Percentiles rank a stretch among this genome's conserved stretches.
phyloP scores from a whole-genome alignment of 2,797 vertebrate genomes.

The Sylvia borin region DNA sequence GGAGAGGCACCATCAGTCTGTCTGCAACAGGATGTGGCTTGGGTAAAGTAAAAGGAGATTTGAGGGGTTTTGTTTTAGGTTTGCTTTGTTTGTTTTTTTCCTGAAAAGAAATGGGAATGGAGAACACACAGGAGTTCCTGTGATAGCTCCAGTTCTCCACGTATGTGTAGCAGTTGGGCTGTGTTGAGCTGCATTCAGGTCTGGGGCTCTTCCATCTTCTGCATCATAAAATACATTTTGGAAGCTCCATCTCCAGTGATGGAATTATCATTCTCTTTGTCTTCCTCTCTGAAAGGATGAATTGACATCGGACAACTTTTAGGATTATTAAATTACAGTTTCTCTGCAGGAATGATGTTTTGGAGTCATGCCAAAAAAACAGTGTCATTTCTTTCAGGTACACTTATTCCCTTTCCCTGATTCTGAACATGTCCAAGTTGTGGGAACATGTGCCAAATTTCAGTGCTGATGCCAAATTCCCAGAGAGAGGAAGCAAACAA shows the following conservation, averaged over 20 bases:
- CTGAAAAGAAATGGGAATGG: not conserved
- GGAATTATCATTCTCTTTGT: not conserved
- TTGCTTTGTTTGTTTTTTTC: not conserved
- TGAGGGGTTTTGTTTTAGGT: not conserved
- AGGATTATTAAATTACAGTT: not conserved
- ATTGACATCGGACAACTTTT: not conserved
- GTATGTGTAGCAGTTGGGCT: rapidly evolving
- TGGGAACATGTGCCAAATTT: rapidly evolving
- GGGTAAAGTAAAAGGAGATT: not conserved
- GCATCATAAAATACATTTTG: not conserved
- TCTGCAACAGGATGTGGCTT: not conserved
- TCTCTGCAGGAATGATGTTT: not conserved
- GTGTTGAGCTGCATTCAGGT: not conserved
- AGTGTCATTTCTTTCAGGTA: not conserved
- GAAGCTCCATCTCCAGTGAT: not conserved
- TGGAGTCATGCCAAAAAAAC: not conserved
- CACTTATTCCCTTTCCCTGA: not conserved
- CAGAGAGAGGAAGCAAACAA: not conserved
- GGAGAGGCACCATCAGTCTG: not conserved
- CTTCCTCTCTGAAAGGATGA: not conserved
- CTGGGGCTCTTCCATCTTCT: not conserved
- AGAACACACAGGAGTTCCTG: not conserved
- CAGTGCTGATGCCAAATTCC: rapidly evolving
- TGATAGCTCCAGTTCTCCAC: not conserved
- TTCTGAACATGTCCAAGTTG: not conserved